These are phyloP conservation scores for Gasterosteus nipponicus DNA, from an alignment of 2,113 vertebrate species.

Conservation along the genomic window DNA sequence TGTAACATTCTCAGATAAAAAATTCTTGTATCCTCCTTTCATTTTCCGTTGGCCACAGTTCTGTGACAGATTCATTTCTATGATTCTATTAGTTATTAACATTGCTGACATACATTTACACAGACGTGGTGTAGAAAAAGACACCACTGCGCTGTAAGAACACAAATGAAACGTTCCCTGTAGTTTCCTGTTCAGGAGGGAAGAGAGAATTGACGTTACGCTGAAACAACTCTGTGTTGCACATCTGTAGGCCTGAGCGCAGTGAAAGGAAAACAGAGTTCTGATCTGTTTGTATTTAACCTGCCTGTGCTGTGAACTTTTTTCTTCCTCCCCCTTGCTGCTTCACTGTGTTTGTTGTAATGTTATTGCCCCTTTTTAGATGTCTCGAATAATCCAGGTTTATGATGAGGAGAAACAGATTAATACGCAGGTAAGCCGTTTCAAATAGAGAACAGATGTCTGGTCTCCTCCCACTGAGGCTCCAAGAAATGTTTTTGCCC, in stretches of 20 bases:
- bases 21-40: neutral
- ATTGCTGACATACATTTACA: neutral
- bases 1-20: neutral
- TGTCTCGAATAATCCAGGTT: constrained; percentile 99
- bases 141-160: neutral
- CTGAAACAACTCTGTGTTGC: constrained; percentile 4
- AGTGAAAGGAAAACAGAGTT: constrained; percentile 49
- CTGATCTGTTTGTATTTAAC: constrained; percentile 70
- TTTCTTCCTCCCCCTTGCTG: constrained; percentile 76
- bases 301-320: constrained; percentile 82
- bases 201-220: constrained; percentile 19
- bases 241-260: constrained; percentile 34
- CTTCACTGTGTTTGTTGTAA: constrained; percentile 89
- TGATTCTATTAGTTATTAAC: neutral
- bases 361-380: constrained; percentile 98
- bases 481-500: constrained; percentile 55
- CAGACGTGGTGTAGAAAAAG: neutral
- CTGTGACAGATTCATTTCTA: neutral
- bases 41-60: neutral
- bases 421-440: constrained; percentile 99
- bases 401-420: constrained; percentile 99
- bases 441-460: constrained; percentile 83
- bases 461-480: constrained; percentile 68
- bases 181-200: neutral
- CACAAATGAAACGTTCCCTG: neutral